Evolutionary conservation across 2,888 invertebrate genomes (phyloP).

Genomic region (Brachyopa scutellaris): DNA sequence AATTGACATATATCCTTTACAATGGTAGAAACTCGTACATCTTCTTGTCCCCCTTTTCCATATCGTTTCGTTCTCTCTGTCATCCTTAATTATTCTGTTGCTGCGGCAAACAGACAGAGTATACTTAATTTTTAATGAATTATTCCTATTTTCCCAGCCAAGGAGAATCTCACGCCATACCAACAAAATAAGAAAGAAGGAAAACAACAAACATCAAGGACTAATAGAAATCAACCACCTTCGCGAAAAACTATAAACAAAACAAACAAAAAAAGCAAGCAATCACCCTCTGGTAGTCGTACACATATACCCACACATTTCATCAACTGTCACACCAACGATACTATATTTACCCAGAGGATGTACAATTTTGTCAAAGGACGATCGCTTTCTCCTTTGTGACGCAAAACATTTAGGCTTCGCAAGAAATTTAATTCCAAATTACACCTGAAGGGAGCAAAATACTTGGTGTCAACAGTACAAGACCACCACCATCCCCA

Average conservation of each 20-base stretch:
- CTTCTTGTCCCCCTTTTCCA: background rate
- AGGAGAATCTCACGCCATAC: background rate
- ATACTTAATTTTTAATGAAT: constrained; percentile 61
- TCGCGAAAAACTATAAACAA: background rate
- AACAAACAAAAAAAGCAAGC: too few species aligned
- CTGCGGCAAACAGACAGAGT: constrained; percentile 59
- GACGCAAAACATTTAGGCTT: background rate
- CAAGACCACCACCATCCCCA: background rate
- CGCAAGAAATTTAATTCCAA: constrained; percentile 44
- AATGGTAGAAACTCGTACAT: background rate
- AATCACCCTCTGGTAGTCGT: too few species aligned
- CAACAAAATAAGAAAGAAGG: background rate
- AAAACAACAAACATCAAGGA: constrained; percentile 2
- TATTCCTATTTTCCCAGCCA: constrained; percentile 21
- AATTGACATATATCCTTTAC: constrained; percentile 36
- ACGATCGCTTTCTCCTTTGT: constrained; percentile 11
- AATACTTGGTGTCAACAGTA: constrained; percentile 48
- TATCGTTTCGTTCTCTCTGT: constrained; percentile 34
- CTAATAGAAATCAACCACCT: background rate
- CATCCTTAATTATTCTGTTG: constrained; percentile 41
- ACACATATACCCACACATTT: too few species aligned
- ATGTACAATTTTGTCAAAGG: too few species aligned
- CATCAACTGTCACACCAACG: too few species aligned
- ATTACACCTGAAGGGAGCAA: constrained; percentile 45
- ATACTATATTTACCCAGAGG: too few species aligned